Conservation (phyloP, 1,140 invertebrate genomes). For the Batillaria attramentaria region DNA sequence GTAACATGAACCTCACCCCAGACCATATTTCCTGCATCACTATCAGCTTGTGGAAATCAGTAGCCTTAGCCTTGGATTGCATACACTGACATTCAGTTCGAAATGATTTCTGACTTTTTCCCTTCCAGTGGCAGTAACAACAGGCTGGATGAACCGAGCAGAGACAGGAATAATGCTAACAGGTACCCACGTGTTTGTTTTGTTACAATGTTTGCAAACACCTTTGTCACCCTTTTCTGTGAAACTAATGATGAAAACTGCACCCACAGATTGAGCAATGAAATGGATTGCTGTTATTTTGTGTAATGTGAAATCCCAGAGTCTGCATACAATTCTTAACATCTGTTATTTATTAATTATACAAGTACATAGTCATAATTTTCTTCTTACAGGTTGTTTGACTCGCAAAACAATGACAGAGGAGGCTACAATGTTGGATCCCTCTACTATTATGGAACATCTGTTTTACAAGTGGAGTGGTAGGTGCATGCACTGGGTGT, state of each 20-base stretch:
- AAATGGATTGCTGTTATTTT: too few relatives aligned
- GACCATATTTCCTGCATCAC: too few relatives aligned
- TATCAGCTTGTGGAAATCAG: too few relatives aligned
- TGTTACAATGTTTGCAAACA: too few relatives aligned
- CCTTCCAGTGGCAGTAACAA: slow-evolving; percentile 68
- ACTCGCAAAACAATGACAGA: slow-evolving; percentile 69
- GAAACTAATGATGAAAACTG: background rate
- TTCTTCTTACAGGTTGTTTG: slow-evolving; percentile 62
- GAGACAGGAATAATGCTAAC: slow-evolving; percentile 61
- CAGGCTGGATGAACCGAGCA: slow-evolving; percentile 61
- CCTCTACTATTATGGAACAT: slow-evolving; percentile 64
- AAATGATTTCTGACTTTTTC: background rate
- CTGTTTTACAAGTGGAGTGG: slow-evolving; percentile 64
- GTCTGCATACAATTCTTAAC: too few relatives aligned
- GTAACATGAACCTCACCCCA: too few relatives aligned
- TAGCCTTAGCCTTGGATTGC: too few relatives aligned
- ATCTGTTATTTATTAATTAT: too few relatives aligned
- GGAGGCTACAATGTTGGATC: slow-evolving; percentile 69
- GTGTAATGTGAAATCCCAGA: too few relatives aligned
- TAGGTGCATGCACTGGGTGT: too few relatives aligned
- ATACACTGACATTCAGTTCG: background rate
- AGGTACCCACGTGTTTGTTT: slow-evolving; percentile 41
- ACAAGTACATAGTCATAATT: too few relatives aligned
- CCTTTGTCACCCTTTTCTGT: background rate
- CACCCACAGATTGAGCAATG: background rate